Base-by-base conservation (phyloP, 2,113 vertebrate species). In the Vanacampus margaritifer region DNA sequence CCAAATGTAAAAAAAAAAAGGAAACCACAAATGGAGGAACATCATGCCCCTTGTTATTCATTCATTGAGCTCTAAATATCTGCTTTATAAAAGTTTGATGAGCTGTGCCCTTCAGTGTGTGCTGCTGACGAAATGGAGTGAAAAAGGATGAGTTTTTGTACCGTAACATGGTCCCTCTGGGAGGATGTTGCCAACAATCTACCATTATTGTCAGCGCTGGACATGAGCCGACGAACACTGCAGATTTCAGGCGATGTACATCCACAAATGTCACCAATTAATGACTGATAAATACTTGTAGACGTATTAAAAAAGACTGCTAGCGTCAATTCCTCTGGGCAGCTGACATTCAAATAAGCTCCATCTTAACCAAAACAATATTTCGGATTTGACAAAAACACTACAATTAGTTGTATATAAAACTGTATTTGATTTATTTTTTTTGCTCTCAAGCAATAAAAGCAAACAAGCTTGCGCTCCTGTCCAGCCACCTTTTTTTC, bases 401-500 rank as follows among this genome's bases (percentile, higher is more conserved):
- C 39, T 41, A 41, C 39, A 41, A 41, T 10, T 32, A 32, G 4
- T 32, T 32, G 28, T 32, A 32, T 32, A 41, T 41, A 41, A 41
- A 41, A 41, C 11, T 32, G 4, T 32, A 39, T 39, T 39, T 39
- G 9, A 39, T 45, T 45, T 17, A 5, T 5, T 12, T 14, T 46
- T 46, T 19, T 46, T 28, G 50, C 32, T 37, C 9, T 36, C 4
- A 2, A 60, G 19, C 58, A 60, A 60, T 60, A 60, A n/a, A 19
- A 23, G 19, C 57, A 36, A 23, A 12, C 28, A 37, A 32, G 69
- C 58, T 50, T 68, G 3, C 12, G 9, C 51, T 78, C 59, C 28
- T 56, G 28, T 81, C 65, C 41, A 57, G 64, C 73, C 77, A 63
- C 66, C 65, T 41, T 43, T 79, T 43, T 79, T 72, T 72, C 32